Base-by-base conservation (phyloP, 2,113 vertebrate genomes). In the Triplophysa tibetana region DNA sequence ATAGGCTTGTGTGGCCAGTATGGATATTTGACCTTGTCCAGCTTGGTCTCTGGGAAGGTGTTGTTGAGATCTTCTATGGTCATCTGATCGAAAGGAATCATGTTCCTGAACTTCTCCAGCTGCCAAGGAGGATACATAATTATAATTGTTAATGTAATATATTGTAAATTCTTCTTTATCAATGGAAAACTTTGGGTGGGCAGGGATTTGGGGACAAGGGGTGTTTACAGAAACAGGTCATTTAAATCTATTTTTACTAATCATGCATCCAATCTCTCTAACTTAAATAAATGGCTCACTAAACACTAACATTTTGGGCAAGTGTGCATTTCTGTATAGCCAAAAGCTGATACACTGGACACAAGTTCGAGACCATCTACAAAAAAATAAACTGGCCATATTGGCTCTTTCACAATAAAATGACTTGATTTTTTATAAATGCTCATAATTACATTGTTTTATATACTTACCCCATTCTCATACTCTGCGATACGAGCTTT, bases 1-100 rank as follows among this genome's bases (percentile, higher is more conserved):
- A 96, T 93, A 0, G 95, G 95, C 81, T 90, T 95, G 90, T 99
- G 92, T 24, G 98, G 97, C 97, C 97, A 99, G 82, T 89, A 97
- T 0, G 94, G 94, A 19, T 98, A 56, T 33, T 98, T 98, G 83
- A 90, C 91, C 91, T 91, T 98, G 89, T 97, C 93, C 89, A 96
- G 73, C 76, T 82, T 96, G 63, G 94, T 95, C 89, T 97, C 97
- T 0, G 96, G 96, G 92, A 98, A 99, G 84, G 82, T 43, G 12
- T 80, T 72, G 0, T 92, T 83, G 62, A 96, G 85, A 75, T 99
- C 98, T 0, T 97, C 95, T 0, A 93, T 50, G 0, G 96, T 98
- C 98, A 99, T 98, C 91, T 96, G 94, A 1, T 99, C 97, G 76
- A 98, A 98, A 2, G 97, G 97, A 89, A 97, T 94, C 92, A 98